Evolutionary conservation across 1,140 invertebrate species (phyloP), one percentile per base, ranked within the genome.

Genomic region (Eumaeus atala): DNA sequence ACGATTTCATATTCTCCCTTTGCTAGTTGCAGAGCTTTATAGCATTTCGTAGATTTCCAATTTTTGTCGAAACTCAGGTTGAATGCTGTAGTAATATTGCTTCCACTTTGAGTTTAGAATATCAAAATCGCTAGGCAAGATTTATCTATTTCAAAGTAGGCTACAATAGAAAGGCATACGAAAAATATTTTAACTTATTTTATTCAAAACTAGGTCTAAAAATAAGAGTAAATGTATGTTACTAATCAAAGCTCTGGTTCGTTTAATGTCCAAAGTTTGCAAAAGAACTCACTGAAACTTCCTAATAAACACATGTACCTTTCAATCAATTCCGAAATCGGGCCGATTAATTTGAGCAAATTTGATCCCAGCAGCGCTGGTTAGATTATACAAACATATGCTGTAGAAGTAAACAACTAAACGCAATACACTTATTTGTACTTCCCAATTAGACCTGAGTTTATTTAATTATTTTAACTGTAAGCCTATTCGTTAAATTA

Each of bases 311-410:
- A 35, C 44, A 21, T 12, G 48, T 59, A 35, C 51, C 42, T 62
- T 63, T 61, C 53, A 61, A 63, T 63, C 56, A 57, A 61, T 53
- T 59, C 53, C 16, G 49, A 58, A 50, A 40, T 51, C 47, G 10
- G 57, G 28, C 59, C 42, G 38, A 59, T 67, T 67, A 64, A 61
- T 54, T 61, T 55, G 18, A 49, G 53, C 51, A 55, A 58, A 59
- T 66, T 38, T 38, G 33, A 47, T 7, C 51, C 21, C 17, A 35
- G 51, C 17, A 35, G 51, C 8, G 17, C 37, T 51, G 37, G 14
- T 10, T 36, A 14, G 51, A 40, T 54, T 28, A 21, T 33, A 28
- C 44, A 42, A 54, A 54, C 51, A 52, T 52, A 28, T 21, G n/a
- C 35, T 14, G 12, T 33, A 34, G 14, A 12, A 14, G 14, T 16